Conservation (phyloP, 2,797 vertebrate species). For the Lates japonicus region DNA sequence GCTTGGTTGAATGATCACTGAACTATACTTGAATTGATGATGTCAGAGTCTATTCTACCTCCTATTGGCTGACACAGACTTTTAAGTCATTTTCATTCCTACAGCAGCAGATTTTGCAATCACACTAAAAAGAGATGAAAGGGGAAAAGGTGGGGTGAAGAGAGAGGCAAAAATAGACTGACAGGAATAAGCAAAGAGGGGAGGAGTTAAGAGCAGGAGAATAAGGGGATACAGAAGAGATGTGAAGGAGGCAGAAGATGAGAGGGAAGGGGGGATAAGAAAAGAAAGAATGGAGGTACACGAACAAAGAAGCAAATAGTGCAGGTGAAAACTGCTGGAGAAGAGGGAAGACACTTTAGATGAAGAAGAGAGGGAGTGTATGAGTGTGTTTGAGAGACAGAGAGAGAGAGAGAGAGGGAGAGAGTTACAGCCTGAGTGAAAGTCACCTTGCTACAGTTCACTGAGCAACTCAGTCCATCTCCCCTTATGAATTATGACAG, state of each 20-base stretch:
- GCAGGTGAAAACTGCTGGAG: not conserved
- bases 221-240: slow-evolving; percentile 19
- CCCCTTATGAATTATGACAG: slow-evolving; percentile 85
- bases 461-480: slow-evolving; percentile 74
- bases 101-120: not conserved
- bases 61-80: slow-evolving; percentile 26
- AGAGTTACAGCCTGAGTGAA: slow-evolving; percentile 63
- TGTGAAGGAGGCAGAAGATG: not conserved
- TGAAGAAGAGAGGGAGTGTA: slow-evolving; percentile 18
- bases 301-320: not conserved
- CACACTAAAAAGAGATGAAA: not conserved
- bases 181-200: not conserved
- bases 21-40: not conserved
- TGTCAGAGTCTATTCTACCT: not conserved
- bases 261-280: not conserved
- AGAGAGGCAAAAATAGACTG: not conserved
- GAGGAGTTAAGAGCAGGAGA: not conserved
- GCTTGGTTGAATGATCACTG: slow-evolving; percentile 15
- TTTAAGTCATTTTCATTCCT: not conserved
- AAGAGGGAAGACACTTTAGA: not conserved
- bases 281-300: not conserved
- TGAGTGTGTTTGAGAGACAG: not conserved
- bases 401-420: slow-evolving; percentile 4
- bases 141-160: not conserved
- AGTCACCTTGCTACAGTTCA: slow-evolving; percentile 85